Evolutionary conservation across 2,113 vertebrate species (phyloP).

Genomic region (Lophura nycthemera): DNA sequence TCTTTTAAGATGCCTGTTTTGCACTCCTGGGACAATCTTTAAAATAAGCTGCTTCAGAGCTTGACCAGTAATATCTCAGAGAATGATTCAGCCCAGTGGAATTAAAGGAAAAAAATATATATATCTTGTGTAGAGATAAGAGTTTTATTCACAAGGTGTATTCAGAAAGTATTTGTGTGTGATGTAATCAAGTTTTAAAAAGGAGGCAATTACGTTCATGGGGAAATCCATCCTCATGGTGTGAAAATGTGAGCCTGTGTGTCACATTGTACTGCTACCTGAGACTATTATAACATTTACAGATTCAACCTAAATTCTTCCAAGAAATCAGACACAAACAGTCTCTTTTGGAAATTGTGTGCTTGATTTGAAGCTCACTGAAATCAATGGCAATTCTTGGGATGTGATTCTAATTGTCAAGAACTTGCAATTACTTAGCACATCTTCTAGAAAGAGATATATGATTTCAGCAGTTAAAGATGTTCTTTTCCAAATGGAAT

Average conservation of each 20-base stretch:
- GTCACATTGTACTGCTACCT: rapidly evolving
- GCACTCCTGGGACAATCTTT: neutral
- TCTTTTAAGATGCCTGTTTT: neutral
- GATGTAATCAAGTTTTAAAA: neutral
- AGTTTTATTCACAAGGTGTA: neutral
- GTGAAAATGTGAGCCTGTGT: neutral
- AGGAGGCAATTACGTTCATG: neutral
- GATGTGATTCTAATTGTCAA: neutral
- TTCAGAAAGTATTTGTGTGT: neutral
- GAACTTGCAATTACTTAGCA: neutral
- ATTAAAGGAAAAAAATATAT: neutral
- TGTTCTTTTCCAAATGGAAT: slow-evolving; percentile 22
- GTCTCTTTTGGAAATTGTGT: neutral
- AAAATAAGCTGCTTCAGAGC: neutral
- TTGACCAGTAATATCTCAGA: neutral
- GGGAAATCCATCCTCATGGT: neutral
- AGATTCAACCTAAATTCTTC: neutral
- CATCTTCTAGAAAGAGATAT: neutral
- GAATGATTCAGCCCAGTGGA: neutral
- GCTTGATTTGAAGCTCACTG: neutral
- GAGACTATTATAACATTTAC: neutral
- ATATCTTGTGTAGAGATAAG: neutral
- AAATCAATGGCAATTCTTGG: neutral
- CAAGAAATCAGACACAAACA: neutral
- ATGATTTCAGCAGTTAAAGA: neutral